phyloP scores from a whole-genome alignment of 2,797 vertebrate genomes.

The Falco novaeseelandiae region DNA sequence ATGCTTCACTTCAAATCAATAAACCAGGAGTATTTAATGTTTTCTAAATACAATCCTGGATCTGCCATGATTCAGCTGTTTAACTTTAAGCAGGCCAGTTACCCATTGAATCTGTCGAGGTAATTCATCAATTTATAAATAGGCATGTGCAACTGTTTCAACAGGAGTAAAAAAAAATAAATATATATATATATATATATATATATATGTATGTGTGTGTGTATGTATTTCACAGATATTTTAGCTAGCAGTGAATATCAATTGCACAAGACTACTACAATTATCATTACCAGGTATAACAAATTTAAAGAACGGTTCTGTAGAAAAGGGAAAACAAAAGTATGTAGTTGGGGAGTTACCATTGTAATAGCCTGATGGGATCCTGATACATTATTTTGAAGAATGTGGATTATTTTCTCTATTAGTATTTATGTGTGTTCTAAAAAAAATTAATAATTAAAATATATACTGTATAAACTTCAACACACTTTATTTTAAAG shows the following conservation, averaged over 20 bases:
- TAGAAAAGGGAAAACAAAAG: background rate
- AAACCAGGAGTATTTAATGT: background rate
- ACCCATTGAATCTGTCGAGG: background rate
- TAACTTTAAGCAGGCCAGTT: background rate
- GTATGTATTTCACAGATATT: background rate
- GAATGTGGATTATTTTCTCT: background rate
- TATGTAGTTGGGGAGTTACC: rapidly evolving
- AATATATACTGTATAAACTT: background rate
- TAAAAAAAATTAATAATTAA: background rate
- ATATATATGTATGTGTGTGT: no score
- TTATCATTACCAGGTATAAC: background rate
- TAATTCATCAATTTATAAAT: background rate
- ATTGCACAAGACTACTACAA: background rate
- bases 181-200: background rate
- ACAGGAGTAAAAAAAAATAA: background rate
- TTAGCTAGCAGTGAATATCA: background rate
- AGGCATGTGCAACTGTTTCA: background rate
- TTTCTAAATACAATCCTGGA: background rate
- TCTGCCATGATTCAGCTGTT: background rate
- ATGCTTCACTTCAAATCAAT: background rate
- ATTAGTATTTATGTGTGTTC: background rate
- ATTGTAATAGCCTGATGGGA: background rate
- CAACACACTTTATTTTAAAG: background rate
- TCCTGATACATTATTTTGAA: background rate
- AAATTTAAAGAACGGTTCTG: background rate